Conservation (phyloP, 1,140 invertebrate genomes). For the Oreohelix idahoensis region DNA sequence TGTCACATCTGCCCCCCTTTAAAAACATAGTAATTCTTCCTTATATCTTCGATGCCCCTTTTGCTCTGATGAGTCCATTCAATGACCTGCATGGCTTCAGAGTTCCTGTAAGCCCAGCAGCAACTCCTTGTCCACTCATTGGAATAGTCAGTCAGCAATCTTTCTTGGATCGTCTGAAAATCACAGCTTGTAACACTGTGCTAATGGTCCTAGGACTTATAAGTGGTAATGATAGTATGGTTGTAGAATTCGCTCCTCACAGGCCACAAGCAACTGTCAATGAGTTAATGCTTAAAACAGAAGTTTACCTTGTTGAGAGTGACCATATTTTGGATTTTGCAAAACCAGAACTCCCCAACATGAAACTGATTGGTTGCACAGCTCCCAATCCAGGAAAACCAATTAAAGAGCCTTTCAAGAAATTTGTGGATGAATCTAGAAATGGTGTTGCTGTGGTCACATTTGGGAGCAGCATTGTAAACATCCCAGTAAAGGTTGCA, state of each 20-base stretch:
- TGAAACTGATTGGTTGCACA: conserved; percentile 50
- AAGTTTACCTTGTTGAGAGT: conserved; percentile 24
- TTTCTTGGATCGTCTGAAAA: conserved; percentile 7
- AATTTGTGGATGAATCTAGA: conserved; percentile 47
- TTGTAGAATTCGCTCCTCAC: conserved; percentile 25
- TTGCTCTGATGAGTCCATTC: not conserved
- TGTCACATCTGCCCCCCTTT: not conserved
- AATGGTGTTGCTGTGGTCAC: conserved; percentile 51
- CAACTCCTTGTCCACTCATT: not conserved
- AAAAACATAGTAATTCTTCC: conserved; percentile 16
- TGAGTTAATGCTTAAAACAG: conserved; percentile 10
- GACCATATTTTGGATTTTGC: conserved; percentile 45
- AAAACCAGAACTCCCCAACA: conserved; percentile 49
- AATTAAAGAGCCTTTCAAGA: conserved; percentile 33
- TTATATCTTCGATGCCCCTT: not conserved
- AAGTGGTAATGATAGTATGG: not conserved
- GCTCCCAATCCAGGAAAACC: conserved; percentile 31
- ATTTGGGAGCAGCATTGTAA: conserved; percentile 48
- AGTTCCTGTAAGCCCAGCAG: conserved; percentile 15
- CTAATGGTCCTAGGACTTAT: not conserved
- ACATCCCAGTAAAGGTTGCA: conserved; percentile 31
- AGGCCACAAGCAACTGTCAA: conserved; percentile 30
- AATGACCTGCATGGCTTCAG: not conserved
- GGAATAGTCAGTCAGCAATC: not conserved
- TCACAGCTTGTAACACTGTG: not conserved